These are phyloP conservation scores for Propithecus deckenii DNA, from an alignment of 2,797 vertebrate species.

Conservation along the genomic window DNA sequence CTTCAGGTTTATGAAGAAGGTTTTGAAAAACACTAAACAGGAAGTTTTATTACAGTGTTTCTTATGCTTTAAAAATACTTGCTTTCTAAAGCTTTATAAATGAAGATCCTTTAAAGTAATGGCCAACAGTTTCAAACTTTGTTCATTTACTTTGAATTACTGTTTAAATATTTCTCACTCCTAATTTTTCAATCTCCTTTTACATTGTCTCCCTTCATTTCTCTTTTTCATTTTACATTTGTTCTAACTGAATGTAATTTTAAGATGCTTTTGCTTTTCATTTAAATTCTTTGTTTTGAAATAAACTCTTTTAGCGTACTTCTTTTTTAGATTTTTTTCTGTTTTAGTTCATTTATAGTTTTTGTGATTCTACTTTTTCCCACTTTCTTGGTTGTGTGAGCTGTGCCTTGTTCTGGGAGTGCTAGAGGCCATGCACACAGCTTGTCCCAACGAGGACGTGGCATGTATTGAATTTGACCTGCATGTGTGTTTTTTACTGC, in stretches of 20 bases:
- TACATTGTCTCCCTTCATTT: accelerated
- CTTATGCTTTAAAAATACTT: not conserved
- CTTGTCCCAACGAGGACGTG: not conserved
- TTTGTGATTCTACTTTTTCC: not conserved
- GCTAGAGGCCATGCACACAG: accelerated
- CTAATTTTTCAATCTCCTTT: not conserved
- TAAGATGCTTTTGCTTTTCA: not conserved
- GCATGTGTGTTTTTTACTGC: accelerated
- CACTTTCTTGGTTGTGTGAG: accelerated
- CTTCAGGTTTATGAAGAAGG: conserved; percentile 7
- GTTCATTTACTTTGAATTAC: accelerated
- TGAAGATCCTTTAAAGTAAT: not conserved
- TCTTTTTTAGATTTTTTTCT: not conserved
- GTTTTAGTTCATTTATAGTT: not conserved
- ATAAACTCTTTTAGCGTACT: not conserved
- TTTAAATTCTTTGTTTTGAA: not conserved
- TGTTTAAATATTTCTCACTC: not conserved
- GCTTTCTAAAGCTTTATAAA: not conserved
- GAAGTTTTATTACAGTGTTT: not conserved
- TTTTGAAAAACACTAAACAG: conserved; percentile 21
- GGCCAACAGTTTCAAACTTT: accelerated
- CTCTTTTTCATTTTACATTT: not conserved
- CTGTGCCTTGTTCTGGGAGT: too few relatives aligned
- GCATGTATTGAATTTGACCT: not conserved
- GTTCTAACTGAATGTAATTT: not conserved